Evolutionary conservation across 2,888 invertebrate genomes (phyloP).

Genomic region (Melieria crassipennis): DNA sequence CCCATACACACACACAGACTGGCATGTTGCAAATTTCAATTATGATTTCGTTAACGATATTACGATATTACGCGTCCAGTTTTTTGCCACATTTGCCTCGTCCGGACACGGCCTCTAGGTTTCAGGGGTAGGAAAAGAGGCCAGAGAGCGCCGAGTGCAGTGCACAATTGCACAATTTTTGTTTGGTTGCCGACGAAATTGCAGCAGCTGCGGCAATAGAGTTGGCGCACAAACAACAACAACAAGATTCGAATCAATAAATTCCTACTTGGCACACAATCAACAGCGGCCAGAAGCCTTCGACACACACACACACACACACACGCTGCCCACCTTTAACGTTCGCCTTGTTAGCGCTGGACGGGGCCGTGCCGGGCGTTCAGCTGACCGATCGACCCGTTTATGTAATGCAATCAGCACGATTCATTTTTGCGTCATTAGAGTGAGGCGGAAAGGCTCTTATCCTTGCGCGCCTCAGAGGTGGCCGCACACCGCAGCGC

Average conservation of each 20-base stretch:
- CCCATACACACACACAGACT: neutral
- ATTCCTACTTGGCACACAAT: neutral
- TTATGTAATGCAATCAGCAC: too few relatives aligned
- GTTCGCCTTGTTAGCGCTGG: too few relatives aligned
- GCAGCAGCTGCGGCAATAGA: neutral
- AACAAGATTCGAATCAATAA: neutral
- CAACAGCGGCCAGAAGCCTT: neutral
- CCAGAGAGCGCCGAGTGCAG: neutral
- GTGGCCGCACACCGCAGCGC: too few relatives aligned
- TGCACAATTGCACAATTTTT: neutral
- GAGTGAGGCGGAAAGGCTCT: too few relatives aligned
- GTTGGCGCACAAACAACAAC: conserved; percentile 2
- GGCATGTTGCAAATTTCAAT: neutral
- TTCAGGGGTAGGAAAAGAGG: neutral
- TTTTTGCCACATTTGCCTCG: neutral
- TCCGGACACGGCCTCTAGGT: neutral
- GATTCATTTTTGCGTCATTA: too few relatives aligned
- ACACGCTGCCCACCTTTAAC: too few relatives aligned
- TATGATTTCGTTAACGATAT: neutral
- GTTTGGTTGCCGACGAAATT: neutral
- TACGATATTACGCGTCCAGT: neutral
- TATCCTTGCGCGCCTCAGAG: too few relatives aligned
- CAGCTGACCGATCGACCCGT: too few relatives aligned
- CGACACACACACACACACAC: neutral
- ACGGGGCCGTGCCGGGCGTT: too few relatives aligned